A percentile compares a stretch with the other conserved stretches of the same genome.
phyloP scores from a whole-genome alignment of 2,113 vertebrate species.

The Desmodus rotundus region DNA sequence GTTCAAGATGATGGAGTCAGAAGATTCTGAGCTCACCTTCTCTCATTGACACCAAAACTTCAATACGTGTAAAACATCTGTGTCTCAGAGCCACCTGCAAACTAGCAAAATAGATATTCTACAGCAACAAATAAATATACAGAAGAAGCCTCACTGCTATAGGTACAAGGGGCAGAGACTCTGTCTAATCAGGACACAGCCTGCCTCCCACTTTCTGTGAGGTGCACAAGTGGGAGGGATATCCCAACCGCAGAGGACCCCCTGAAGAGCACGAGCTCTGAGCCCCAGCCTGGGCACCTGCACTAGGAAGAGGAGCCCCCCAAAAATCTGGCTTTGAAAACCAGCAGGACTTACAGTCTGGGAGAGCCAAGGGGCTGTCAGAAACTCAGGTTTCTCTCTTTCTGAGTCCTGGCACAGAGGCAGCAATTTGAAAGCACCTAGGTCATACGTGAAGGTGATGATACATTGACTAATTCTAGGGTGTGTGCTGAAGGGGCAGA shows the following conservation, averaged over 20 bases:
- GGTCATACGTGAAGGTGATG: neutral
- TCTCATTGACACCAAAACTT: neutral
- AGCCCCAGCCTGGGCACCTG: neutral
- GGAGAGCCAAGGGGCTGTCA: too few species aligned
- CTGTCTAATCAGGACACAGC: neutral
- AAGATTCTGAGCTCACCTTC: neutral
- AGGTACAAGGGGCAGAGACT: neutral
- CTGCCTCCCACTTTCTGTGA: neutral
- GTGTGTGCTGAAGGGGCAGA: neutral
- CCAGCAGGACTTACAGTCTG: neutral
- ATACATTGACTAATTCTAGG: neutral
- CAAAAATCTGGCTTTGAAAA: neutral
- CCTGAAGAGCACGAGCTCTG: neutral
- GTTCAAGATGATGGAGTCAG: neutral
- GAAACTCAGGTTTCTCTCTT: neutral
- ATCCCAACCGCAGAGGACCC: neutral
- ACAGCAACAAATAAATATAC: neutral
- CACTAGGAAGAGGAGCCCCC: neutral
- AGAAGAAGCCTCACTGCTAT: neutral
- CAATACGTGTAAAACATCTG: neutral
- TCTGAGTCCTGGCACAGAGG: neutral
- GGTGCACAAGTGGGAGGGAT: neutral
- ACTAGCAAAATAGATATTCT: neutral
- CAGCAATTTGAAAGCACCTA: neutral
- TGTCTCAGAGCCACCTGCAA: neutral